Evolutionary conservation across 2,888 invertebrate species (phyloP), one percentile per base, ranked within the genome.

Genomic region (Leucophenga montana): DNA sequence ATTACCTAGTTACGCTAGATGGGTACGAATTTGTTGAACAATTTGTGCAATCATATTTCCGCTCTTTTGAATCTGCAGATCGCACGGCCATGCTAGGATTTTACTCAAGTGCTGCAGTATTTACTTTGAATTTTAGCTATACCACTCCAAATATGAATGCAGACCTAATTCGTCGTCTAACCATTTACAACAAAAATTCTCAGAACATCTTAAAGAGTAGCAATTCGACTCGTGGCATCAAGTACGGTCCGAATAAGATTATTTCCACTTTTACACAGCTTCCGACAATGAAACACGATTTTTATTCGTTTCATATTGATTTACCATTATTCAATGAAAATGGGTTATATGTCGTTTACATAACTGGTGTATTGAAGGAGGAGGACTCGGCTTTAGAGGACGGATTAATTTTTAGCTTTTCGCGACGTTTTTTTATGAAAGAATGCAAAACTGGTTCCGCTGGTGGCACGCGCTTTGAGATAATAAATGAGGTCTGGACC

Each of bases 21-120:
- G 88, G 85, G 3, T 87, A 87, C 66, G 87, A 88, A 72, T 74
- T 87, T 61, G 77, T 79, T 0, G 81, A 86, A 0, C 75, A 79
- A 16, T 87, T 87, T 61, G 72, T 87, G 0, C 74, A 69, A 0
- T 76, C 76, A 3, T 87, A 82, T 61, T 80, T 88, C 39, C 69
- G 72, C 1, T 76, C 83, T 27, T 87, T 83, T 11, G 86, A 87
- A 57, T 71, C 76, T 13, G 74, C 78, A 4, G 62, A 81, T 2
- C 81, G 87, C 3, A 39, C 70, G 0, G 70, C 73, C 66, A 71
- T 87, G 14, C 18, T 22, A 0, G 68, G 69, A 14, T 77, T 71
- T 39, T 82, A 80, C 65, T 20, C 70, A 56, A 80, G 80, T 39
- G 75, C 76, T 20, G 79, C 88, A 1, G 72, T 87, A 3, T 85